phyloP scores from a whole-genome alignment of 2,113 vertebrate species.

The Gymnobelideus leadbeateri region DNA sequence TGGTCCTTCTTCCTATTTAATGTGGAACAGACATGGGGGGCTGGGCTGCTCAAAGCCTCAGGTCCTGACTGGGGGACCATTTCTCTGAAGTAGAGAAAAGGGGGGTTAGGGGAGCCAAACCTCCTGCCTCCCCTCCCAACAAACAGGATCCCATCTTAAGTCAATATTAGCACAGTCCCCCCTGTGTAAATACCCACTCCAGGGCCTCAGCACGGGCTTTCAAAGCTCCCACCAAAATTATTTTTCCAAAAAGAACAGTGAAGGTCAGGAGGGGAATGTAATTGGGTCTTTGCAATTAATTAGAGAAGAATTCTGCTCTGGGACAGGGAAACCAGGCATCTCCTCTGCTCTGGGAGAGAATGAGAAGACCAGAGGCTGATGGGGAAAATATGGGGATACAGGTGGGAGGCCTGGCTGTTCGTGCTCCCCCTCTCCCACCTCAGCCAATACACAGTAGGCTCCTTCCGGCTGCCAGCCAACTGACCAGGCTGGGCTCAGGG shows the following conservation, averaged over 20 bases:
- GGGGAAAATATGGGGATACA: neutral
- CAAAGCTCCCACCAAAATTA: conserved; percentile 54
- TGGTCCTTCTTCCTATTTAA: conserved; percentile 53
- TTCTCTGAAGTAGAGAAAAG: neutral
- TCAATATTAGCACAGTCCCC: conserved; percentile 73
- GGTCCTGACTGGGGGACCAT: neutral
- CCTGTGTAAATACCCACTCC: conserved; percentile 71
- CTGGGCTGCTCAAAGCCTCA: neutral
- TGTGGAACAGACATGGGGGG: conserved; percentile 69
- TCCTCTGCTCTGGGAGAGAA: neutral
- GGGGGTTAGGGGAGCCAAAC: neutral
- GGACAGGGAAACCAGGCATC: neutral
- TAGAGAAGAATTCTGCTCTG: conserved; percentile 46
- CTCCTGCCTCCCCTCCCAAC: conserved; percentile 65
- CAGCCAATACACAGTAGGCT: neutral
- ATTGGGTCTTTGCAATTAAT: conserved; percentile 20
- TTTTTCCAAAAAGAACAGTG: conserved; percentile 59
- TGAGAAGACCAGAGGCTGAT: neutral
- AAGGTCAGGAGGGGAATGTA: conserved; percentile 51
- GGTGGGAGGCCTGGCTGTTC: neutral
- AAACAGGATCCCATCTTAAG: conserved; percentile 74
- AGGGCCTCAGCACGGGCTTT: conserved; percentile 65
- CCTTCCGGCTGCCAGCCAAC: neutral
- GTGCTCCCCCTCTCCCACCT: neutral
- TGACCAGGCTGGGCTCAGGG: neutral